Base-by-base conservation (phyloP, 2,888 invertebrate species). In the Arenicola marina region DNA sequence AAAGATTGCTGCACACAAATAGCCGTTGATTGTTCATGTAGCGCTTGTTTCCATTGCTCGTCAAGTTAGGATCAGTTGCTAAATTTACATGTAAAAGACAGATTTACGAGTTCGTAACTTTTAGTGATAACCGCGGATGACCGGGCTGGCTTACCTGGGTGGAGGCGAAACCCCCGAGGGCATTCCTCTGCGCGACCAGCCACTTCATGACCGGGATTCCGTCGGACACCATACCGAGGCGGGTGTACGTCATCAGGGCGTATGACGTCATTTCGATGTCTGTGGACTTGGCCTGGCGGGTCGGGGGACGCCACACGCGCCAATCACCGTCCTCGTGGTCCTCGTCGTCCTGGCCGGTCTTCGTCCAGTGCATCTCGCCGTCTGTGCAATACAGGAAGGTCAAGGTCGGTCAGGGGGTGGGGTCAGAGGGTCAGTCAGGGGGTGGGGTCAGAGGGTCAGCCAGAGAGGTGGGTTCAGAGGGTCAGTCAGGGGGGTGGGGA, bases 71-170 rank as follows among this genome's bases (percentile, higher is more conserved):
- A n/a, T n/a, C n/a, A n/a, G n/a, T n/a, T n/a, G n/a, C n/a, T n/a
- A n/a, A n/a, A n/a, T n/a, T n/a, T n/a, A n/a, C n/a, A n/a, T n/a
- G n/a, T n/a, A n/a, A n/a, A n/a, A n/a, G n/a, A n/a, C n/a, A n/a
- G n/a, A n/a, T n/a, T n/a, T n/a, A n/a, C n/a, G n/a, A n/a, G n/a
- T n/a, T n/a, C n/a, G n/a, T n/a, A n/a, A n/a, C n/a, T n/a, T n/a
- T n/a, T n/a, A n/a, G n/a, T n/a, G n/a, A n/a, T n/a, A n/a, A n/a
- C n/a, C n/a, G n/a, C n/a, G n/a, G n/a, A n/a, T n/a, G n/a, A n/a
- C n/a, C n/a, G n/a, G n/a, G n/a, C n/a, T n/a, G n/a, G 38, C 44
- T 7, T 62, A 82, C 83, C 77, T 84, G 83, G 45, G 84, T 83
- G 21, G 82, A 82, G 21, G 74, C 63, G 68, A 80, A 84, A 11